These are phyloP conservation scores for Clamator glandarius DNA, from an alignment of 2,797 vertebrate genomes.

Conservation along the genomic window DNA sequence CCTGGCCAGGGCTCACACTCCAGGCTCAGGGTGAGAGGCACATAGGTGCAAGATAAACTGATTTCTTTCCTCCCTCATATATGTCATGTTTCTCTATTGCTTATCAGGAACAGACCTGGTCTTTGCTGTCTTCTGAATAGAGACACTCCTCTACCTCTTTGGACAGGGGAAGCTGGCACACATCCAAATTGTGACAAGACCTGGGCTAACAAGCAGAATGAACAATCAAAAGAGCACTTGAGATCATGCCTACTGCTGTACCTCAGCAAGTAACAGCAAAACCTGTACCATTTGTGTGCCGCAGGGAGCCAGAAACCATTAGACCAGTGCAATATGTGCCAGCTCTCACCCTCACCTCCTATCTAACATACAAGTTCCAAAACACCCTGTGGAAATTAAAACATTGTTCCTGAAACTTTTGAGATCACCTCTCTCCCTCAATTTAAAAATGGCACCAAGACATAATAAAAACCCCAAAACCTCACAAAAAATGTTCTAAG, in stretches of 20 bases:
- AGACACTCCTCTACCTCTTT: background rate
- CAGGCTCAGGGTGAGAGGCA: background rate
- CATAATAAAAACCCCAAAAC: background rate
- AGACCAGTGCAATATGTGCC: accelerated
- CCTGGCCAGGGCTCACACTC: background rate
- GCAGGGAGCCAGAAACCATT: background rate
- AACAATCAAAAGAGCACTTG: accelerated
- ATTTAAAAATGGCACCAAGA: accelerated
- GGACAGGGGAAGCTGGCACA: background rate
- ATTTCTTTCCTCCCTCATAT: background rate
- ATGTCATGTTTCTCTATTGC: background rate
- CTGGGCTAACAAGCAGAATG: background rate
- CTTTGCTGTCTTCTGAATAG: background rate
- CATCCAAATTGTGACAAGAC: background rate
- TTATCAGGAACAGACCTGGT: background rate
- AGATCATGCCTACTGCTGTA: background rate
- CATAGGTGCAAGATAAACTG: background rate
- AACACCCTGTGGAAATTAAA: background rate
- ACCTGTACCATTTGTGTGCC: background rate
- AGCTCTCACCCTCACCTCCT: background rate
- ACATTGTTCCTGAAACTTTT: background rate
- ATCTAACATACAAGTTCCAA: background rate
- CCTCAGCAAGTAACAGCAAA: background rate
- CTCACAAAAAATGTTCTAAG: background rate
- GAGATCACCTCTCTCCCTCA: background rate